Base-by-base conservation (phyloP, 2,113 vertebrate genomes). In the Caranx ignobilis region DNA sequence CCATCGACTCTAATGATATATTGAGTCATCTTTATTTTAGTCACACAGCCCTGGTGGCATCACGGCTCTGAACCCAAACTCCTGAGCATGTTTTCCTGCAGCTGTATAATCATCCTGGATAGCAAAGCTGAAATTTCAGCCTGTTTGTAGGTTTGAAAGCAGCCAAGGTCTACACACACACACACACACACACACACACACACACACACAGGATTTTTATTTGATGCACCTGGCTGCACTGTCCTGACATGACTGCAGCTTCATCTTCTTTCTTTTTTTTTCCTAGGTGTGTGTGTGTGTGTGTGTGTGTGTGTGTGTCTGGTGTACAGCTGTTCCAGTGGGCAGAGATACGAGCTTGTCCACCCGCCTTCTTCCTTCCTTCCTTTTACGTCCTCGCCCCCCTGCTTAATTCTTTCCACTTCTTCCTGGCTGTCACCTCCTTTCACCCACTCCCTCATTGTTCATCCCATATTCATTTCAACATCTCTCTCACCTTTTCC, bases 341-440 rank as follows among this genome's bases (percentile, higher is more conserved):
- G 43, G 73, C 71, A 71, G 18, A 56, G 59, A 78, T 35, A 63
- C 77, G 55, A 65, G 52, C 55, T 3, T 21, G 18, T 86, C 21
- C 63, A 74, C 72, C 79, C 65, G 26, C 83, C 71, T 82, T 62
- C 69, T 85, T 84, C 75, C 70, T 70, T 78, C 77, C 57, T 71
- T 68, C 48, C 71, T 56, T 59, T 54, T 64, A 2, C 1, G 11
- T 39, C 48, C 66, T 78, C 52, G 16, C 71, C 39, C 71, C 39
- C 57, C 55, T 67, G 61, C 65, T 61, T 56, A 50, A 0, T n/a
- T 37, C 50, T 79, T 79, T 62, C 66, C 68, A 50, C 61, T 32
- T 54, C 67, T 48, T 43, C 71, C 54, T 72, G 7, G 0, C 55
- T 1, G 31, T 47, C 59, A 11, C 41, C 47, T 66, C 43, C 31